Percentiles rank a stretch among this genome's conserved stretches.
These are phyloP conservation scores for Enhydra lutris DNA, from an alignment of 2,113 vertebrate species.

Conservation along the genomic window DNA sequence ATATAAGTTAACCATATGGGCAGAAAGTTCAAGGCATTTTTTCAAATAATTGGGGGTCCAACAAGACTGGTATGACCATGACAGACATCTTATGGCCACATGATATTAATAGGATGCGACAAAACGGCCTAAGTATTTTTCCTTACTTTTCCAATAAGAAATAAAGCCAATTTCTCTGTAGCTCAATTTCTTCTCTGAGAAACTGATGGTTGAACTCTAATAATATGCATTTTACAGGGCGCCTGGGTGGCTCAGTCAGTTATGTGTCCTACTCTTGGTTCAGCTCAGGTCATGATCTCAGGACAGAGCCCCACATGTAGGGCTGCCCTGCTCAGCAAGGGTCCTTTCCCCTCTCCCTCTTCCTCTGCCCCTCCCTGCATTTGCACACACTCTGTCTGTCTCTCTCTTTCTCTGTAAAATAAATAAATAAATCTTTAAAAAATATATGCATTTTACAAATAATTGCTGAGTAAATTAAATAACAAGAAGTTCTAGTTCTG, in stretches of 20 bases:
- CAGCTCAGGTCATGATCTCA: background rate
- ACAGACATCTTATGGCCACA: background rate
- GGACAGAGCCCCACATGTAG: background rate
- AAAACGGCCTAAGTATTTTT: background rate
- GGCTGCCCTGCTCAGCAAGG: background rate
- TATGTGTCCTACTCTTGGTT: background rate
- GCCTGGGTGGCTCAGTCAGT: background rate
- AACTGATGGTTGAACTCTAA: background rate
- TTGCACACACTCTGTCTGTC: background rate
- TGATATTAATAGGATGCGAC: background rate
- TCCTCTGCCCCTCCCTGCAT: background rate
- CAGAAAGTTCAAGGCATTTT: background rate
- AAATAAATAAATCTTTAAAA: background rate
- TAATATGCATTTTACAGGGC: background rate
- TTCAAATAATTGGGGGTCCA: background rate
- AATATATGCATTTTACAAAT: background rate
- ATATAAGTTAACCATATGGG: background rate
- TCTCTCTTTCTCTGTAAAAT: background rate
- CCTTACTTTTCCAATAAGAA: background rate
- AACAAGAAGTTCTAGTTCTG: background rate
- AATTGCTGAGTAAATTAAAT: background rate
- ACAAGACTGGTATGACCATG: background rate
- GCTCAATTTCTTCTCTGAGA: background rate
- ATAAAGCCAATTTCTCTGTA: slow-evolving; percentile 19
- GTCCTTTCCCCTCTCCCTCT: background rate